Percentiles rank a stretch among this genome's conserved stretches.
These are phyloP conservation scores for Drosophila bipectinata DNA, from an alignment of 1,140 invertebrate genomes.

Conservation along the genomic window DNA sequence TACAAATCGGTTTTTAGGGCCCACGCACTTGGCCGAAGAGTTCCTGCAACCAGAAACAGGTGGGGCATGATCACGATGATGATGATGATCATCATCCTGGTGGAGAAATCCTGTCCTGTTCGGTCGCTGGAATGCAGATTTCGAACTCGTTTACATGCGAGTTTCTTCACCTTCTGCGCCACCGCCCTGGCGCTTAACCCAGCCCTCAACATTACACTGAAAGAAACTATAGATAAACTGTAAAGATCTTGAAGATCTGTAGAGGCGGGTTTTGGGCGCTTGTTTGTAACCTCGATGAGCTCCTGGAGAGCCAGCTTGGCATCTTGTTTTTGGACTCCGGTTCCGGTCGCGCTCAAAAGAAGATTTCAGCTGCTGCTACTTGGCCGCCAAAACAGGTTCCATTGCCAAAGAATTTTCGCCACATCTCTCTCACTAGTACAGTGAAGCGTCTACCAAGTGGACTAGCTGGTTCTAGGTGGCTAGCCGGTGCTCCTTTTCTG, in stretches of 20 bases:
- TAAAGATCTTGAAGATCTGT: too few relatives aligned
- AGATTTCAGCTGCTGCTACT: conserved; percentile 48
- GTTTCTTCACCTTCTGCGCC: conserved; percentile 44
- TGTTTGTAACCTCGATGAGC: background rate
- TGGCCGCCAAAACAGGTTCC: conserved; percentile 62
- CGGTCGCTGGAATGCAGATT: conserved; percentile 70
- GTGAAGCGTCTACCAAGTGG: conserved; percentile 14
- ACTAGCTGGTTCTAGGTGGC: background rate
- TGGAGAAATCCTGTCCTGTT: conserved; percentile 37
- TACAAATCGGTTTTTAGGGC: conserved; percentile 45
- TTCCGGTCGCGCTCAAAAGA: conserved; percentile 56
- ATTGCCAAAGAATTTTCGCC: conserved; percentile 73
- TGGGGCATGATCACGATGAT: conserved; percentile 26
- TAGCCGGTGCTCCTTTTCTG: conserved; percentile 49
- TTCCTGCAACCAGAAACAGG: conserved; percentile 43
- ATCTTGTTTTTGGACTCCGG: conserved; percentile 56
- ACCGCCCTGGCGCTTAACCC: conserved; percentile 40
- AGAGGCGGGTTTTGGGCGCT: background rate
- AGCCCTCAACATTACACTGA: conserved; percentile 9
- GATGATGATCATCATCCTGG: conserved; percentile 2
- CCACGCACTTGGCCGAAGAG: conserved; percentile 37
- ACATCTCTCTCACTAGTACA: conserved; percentile 38
- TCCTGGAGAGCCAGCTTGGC: conserved; percentile 32
- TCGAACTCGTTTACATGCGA: conserved; percentile 75
- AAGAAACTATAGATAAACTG: background rate